These are phyloP conservation scores for Eulemur macaco DNA, from an alignment of 2,113 vertebrate species.

Conservation along the genomic window DNA sequence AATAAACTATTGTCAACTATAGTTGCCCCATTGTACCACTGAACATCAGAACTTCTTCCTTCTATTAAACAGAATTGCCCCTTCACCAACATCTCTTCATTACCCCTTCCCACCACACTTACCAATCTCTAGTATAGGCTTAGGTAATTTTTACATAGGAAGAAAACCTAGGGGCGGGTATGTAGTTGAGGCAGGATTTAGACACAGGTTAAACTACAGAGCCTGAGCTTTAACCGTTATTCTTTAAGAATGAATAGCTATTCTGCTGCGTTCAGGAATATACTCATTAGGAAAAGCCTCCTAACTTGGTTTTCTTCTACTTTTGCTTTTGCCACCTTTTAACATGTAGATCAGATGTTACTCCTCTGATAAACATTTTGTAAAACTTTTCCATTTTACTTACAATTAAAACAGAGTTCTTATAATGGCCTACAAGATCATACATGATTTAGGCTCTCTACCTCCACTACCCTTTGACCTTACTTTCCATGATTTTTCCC, in stretches of 20 bases:
- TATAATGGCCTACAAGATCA: not conserved
- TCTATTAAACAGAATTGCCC: no score
- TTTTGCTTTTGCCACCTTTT: not conserved
- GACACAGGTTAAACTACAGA: not conserved
- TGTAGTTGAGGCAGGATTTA: not conserved
- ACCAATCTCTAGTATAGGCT: not conserved
- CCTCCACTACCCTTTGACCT: not conserved
- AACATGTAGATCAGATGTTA: not conserved
- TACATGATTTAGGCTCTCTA: not conserved
- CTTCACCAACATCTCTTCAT: no score
- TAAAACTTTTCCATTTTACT: not conserved
- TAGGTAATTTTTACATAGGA: not conserved
- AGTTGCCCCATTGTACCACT: no score
- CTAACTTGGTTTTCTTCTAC: not conserved
- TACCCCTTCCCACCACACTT: no score
- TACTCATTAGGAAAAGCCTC: not conserved
- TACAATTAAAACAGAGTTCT: not conserved
- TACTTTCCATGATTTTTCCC: not conserved
- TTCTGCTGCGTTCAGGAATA: not conserved
- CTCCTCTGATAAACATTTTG: not conserved
- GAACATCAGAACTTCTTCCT: no score
- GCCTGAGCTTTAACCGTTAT: not conserved
- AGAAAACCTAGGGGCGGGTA: not conserved
- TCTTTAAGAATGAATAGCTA: not conserved
- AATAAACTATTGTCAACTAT: no score